A percentile compares a stretch with the other conserved stretches of the same genome.
Evolutionary conservation across 2,797 vertebrate species (phyloP).

Genomic region (Chromis chromis): DNA sequence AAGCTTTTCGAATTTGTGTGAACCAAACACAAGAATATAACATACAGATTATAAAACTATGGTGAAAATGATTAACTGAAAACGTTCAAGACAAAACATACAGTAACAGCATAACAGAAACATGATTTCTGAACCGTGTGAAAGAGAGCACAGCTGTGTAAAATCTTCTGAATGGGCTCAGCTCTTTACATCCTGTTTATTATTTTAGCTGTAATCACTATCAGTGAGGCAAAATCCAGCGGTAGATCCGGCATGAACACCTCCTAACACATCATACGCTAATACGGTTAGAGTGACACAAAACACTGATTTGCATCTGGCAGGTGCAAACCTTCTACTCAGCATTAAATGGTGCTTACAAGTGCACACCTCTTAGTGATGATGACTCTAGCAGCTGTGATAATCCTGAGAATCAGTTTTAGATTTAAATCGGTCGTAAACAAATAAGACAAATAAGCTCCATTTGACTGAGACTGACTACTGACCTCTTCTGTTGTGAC

Average conservation of each 20-base stretch:
- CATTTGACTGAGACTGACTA: not conserved
- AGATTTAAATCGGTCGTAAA: constrained; percentile 2
- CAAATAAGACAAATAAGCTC: not conserved
- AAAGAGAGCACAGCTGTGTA: not conserved
- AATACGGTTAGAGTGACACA: constrained; percentile 3
- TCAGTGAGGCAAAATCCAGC: constrained; percentile 1
- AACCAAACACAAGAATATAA: not conserved
- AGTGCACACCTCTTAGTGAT: constrained; percentile 1
- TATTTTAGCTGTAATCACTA: constrained; percentile 37
- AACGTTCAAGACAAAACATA: constrained; percentile 1
- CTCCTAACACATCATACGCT: constrained; percentile 1
- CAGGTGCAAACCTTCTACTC: constrained; percentile 31
- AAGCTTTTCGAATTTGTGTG: not conserved
- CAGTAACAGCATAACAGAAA: not conserved
- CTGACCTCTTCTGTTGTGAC: constrained; percentile 13
- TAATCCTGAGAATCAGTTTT: not conserved
- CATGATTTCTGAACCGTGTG: not conserved
- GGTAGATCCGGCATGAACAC: constrained; percentile 1
- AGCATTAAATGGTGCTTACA: constrained; percentile 11
- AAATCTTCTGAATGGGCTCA: constrained; percentile 24
- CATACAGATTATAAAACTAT: not conserved
- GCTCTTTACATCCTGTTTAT: constrained; percentile 23
- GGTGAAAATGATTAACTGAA: constrained; percentile 2
- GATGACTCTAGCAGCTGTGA: not conserved
- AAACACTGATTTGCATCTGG: constrained; percentile 36